Conservation (phyloP, 2,797 vertebrate species). For the Sebastes vulpes region DNA sequence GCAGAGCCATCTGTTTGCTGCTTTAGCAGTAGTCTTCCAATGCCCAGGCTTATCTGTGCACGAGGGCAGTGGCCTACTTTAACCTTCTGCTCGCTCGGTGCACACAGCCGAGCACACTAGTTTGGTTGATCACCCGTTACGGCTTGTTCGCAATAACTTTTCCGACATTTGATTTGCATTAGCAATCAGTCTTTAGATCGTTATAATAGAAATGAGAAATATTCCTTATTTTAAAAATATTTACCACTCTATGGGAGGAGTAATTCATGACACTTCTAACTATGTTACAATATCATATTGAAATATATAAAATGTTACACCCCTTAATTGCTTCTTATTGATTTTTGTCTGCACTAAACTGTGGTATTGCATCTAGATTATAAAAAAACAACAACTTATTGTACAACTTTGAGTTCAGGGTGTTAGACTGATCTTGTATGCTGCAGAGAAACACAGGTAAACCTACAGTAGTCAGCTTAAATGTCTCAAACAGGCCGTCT, state of each 20-base stretch:
- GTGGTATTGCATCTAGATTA: too few relatives aligned
- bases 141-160: slow-evolving; percentile 23
- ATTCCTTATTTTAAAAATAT: not conserved
- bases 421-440: not conserved
- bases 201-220: not conserved
- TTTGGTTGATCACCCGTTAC: slow-evolving; percentile 33
- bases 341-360: not conserved
- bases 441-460: not conserved
- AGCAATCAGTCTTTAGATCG: not conserved
- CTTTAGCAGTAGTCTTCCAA: slow-evolving; percentile 81
- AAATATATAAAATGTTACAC: not conserved
- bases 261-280: not conserved
- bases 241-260: not conserved
- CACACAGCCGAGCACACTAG: slow-evolving; percentile 29
- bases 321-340: not conserved
- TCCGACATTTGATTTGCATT: not conserved
- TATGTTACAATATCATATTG: not conserved
- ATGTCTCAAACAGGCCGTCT: not conserved
- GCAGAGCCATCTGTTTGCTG: slow-evolving; percentile 82
- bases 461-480: not conserved
- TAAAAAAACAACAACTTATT: too few relatives aligned
- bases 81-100: slow-evolving; percentile 77
- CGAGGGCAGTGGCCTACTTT: slow-evolving; percentile 83
- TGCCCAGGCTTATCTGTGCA: slow-evolving; percentile 78
- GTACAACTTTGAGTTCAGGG: not conserved